Evolutionary conservation across 1,140 invertebrate species (phyloP).

Genomic region (Euura saliciscinereae): DNA sequence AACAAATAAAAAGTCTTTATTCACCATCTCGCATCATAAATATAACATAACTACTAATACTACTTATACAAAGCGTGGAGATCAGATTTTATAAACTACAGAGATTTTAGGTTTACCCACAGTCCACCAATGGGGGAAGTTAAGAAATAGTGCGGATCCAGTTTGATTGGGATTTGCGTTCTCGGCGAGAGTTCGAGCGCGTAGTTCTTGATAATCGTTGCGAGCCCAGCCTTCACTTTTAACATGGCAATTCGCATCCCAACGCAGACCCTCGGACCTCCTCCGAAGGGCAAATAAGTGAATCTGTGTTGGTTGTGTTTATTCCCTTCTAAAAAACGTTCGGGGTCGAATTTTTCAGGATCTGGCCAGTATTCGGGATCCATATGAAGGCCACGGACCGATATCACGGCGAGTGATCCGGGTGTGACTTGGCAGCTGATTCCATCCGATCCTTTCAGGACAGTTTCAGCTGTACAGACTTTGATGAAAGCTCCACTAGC

Average conservation of each 20-base stretch:
- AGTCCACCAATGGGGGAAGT: conserved; percentile 19
- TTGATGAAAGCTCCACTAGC: conserved; percentile 18
- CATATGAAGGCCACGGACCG: conserved; percentile 56
- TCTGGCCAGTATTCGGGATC: conserved; percentile 58
- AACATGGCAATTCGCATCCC: conserved; percentile 59
- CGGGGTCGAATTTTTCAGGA: conserved; percentile 62
- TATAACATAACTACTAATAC: too few relatives aligned
- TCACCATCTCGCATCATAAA: too few relatives aligned
- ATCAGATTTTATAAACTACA: neutral
- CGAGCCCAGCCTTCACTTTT: conserved; percentile 56
- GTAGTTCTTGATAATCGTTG: conserved; percentile 47
- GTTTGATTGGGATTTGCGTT: conserved; percentile 31
- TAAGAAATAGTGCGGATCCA: conserved; percentile 16
- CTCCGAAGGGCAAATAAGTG: conserved; percentile 58
- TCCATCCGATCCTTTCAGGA: conserved; percentile 33
- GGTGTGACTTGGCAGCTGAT: conserved; percentile 25
- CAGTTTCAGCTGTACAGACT: conserved; percentile 34
- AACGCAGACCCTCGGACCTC: conserved; percentile 60
- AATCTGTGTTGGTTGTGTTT: conserved; percentile 40
- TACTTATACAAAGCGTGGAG: too few relatives aligned
- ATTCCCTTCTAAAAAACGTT: conserved; percentile 52
- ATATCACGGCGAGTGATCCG: conserved; percentile 47
- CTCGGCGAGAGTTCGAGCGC: conserved; percentile 34
- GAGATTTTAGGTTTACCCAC: conserved; percentile 31
- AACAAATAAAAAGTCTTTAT: too few relatives aligned